Base-by-base conservation (phyloP, 2,797 vertebrate genomes). In the Falco columbarius region DNA sequence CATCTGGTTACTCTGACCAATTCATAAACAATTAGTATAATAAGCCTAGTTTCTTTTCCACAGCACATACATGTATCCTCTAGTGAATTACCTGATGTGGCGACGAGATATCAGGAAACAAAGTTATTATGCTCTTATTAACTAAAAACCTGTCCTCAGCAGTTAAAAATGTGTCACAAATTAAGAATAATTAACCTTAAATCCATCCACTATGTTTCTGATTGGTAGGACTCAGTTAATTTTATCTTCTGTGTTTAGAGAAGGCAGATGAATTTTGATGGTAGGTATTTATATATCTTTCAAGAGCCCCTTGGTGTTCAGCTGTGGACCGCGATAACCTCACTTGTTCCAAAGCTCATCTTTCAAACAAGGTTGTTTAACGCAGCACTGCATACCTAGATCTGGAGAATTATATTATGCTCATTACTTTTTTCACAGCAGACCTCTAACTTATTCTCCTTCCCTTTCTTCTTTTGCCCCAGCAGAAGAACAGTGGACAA, bases 51-150 rank as follows among this genome's bases (percentile, higher is more conserved):
- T 83, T 84, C 24, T 74, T 46, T 54, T 58, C 40, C 72, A 46
- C 12, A 85, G 30, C 17, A 81, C 6, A 42, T 17, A 61, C 59
- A 79, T 86, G 44, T 95, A 72, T 73, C 70, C 67, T 90, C 26
- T 24, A 44, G 42, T 68, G 67, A 65, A 10, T 93, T 65, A 66
- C 63, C 27, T 80, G 61, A 93, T 85, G 30, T 66, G 36, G 19
- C 86, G 40, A 75, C 32, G 44, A 96, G 82, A 73, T 51, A 42
- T 94, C 91, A 67, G 36, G n/a, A 95, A 95, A 81, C 61, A 79
- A 91, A 89, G 49, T 63, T 80, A 73, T 90, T 90, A 87, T 32
- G 55, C 12, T 96, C 7, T 96, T 93, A 93, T 93, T 95, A 95
- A 93, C 62, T 92, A 86, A 80, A 85, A 77, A 77, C 14, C 16